Evolutionary conservation across 2,113 vertebrate species (phyloP).

Genomic region (Hippoglossus stenolepis): DNA sequence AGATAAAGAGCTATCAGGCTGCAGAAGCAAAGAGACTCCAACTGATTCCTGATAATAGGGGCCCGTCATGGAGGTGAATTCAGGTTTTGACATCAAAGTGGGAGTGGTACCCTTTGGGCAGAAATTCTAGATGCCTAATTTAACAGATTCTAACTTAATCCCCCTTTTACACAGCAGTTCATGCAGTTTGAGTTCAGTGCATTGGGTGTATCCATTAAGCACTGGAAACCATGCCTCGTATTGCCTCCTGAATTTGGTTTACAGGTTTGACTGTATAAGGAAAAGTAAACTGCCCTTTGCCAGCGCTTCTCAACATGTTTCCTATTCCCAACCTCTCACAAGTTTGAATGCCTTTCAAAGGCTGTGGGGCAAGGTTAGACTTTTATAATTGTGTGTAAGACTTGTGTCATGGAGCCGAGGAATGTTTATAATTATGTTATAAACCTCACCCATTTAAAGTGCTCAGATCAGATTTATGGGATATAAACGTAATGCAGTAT

Average conservation of each 20-base stretch:
- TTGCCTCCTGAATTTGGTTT: slow-evolving; percentile 7
- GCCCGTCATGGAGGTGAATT: slow-evolving; percentile 35
- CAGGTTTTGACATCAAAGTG: slow-evolving; percentile 15
- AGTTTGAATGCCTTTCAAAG: slow-evolving; percentile 44
- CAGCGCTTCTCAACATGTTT: slow-evolving; percentile 26
- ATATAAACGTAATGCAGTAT: slow-evolving; percentile 28
- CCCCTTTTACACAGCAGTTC: slow-evolving; percentile 10
- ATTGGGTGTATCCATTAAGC: slow-evolving; percentile 23
- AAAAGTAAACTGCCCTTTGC: slow-evolving; percentile 25
- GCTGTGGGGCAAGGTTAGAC: slow-evolving; percentile 35
- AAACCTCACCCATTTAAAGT: slow-evolving; percentile 68
- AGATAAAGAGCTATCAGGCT: slow-evolving; percentile 69
- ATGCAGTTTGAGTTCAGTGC: slow-evolving; percentile 10
- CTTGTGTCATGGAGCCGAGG: slow-evolving; percentile 51
- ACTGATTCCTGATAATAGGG: slow-evolving; percentile 54
- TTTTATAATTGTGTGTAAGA: slow-evolving; percentile 47
- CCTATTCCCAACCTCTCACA: slow-evolving; percentile 43
- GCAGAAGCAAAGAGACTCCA: slow-evolving; percentile 40
- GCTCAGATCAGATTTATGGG: slow-evolving; percentile 47
- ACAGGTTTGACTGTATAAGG: slow-evolving; percentile 39
- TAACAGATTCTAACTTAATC: slow-evolving; percentile 12
- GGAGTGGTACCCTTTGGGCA: slow-evolving; percentile 9
- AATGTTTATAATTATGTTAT: slow-evolving; percentile 67
- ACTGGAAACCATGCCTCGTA: neutral
- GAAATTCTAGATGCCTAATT: slow-evolving; percentile 31